phyloP scores from a whole-genome alignment of 1,140 invertebrate species.

The Drosophila bifasciata region DNA sequence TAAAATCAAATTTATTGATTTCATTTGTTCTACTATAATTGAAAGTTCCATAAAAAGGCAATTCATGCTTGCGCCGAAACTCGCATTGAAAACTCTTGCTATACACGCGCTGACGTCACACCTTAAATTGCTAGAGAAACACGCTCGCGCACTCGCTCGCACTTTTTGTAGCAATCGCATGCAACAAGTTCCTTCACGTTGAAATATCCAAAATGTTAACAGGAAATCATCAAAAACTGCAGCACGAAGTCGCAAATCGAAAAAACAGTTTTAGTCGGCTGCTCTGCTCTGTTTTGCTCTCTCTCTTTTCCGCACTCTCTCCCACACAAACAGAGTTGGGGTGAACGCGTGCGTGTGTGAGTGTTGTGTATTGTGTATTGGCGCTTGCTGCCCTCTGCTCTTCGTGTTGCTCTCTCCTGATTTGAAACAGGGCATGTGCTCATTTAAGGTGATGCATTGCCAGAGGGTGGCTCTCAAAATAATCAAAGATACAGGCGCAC shows the following conservation, averaged over 20 bases:
- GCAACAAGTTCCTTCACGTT: conserved; percentile 74
- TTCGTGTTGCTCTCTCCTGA: too few species aligned
- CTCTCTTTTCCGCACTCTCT: conserved; percentile 2
- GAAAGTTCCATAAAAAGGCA: too few species aligned
- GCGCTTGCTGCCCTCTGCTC: conserved; percentile 29
- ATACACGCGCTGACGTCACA: too few species aligned
- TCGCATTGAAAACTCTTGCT: too few species aligned
- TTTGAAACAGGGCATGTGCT: too few species aligned
- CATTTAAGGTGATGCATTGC: too few species aligned
- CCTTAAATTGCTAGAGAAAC: too few species aligned
- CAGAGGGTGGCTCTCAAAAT: too few species aligned
- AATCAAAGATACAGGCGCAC: neutral
- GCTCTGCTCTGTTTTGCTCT: conserved; percentile 7
- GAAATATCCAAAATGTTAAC: conserved; percentile 76
- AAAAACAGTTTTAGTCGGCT: conserved; percentile 19
- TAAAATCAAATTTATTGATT: too few species aligned
- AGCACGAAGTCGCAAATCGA: conserved; percentile 56
- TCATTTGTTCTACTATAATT: too few species aligned
- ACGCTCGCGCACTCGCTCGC: too few species aligned
- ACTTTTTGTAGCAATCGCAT: conserved; percentile 45
- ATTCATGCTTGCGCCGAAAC: too few species aligned
- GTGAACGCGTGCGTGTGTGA: conserved; percentile 7
- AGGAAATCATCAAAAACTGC: conserved; percentile 79
- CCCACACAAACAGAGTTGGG: conserved; percentile 3
- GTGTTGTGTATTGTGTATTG: conserved; percentile 1